phyloP scores from a whole-genome alignment of 2,888 invertebrate species.

The Dyspetes luteomarginatus region DNA sequence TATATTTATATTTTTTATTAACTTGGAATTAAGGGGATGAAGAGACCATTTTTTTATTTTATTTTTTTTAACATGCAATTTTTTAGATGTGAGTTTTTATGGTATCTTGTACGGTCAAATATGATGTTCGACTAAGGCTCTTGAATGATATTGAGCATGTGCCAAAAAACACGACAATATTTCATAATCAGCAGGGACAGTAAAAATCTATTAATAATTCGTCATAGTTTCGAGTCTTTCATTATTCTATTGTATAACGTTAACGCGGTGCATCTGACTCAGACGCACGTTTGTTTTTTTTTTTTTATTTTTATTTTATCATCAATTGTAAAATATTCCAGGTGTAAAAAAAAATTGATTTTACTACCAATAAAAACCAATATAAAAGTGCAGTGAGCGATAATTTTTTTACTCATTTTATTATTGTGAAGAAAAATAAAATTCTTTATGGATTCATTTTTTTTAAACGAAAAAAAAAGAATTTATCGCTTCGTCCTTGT shows the following conservation, averaged over 20 bases:
- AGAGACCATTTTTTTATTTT: too few species aligned
- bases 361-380: too few species aligned
- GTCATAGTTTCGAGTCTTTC: slow-evolving; percentile 45
- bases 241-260: slow-evolving; percentile 61
- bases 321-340: too few species aligned
- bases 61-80: not conserved
- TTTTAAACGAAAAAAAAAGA: not conserved
- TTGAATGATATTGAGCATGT: slow-evolving; percentile 49
- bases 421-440: too few species aligned
- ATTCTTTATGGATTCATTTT: not conserved
- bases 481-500: not conserved
- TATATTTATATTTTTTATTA: too few species aligned
- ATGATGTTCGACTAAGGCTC: slow-evolving; percentile 4
- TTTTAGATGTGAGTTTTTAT: not conserved
- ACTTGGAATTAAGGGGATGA: too few species aligned
- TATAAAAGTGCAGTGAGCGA: too few species aligned
- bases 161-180: slow-evolving; percentile 61
- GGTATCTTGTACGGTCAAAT: not conserved
- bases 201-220: slow-evolving; percentile 56
- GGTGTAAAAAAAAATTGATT: too few species aligned
- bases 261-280: slow-evolving; percentile 2
- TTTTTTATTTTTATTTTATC: slow-evolving; percentile 3
- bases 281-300: slow-evolving; percentile 3
- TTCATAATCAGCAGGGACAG: slow-evolving; percentile 62
- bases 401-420: too few species aligned